These are phyloP conservation scores for Lepidostoma basale DNA, from an alignment of 1,140 invertebrate genomes.

Conservation along the genomic window DNA sequence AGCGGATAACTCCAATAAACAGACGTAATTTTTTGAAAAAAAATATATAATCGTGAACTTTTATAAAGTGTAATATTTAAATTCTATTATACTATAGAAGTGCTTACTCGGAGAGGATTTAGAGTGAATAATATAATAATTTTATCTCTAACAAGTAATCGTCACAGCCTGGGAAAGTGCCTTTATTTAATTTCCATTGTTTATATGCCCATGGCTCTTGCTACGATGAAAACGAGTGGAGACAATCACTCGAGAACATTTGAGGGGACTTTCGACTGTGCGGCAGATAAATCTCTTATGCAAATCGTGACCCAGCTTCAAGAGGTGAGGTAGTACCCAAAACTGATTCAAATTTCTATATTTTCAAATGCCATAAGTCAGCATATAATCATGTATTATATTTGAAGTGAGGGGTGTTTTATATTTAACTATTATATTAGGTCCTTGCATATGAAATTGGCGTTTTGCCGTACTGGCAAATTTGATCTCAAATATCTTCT, in stretches of 20 bases:
- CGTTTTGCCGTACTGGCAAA: no score
- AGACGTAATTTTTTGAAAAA: no score
- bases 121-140: conserved; percentile 32
- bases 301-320: neutral
- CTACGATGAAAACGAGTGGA: neutral
- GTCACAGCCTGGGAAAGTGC: neutral
- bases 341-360: neutral
- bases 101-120: neutral
- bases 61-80: no score
- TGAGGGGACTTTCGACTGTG: neutral
- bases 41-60: no score
- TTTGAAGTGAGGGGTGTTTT: no score
- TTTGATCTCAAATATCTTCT: no score
- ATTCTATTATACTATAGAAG: no score
- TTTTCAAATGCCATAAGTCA: no score
- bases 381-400: no score
- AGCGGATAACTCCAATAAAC: no score
- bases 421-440: no score
- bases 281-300: conserved; percentile 1
- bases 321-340: neutral
- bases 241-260: neutral
- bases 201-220: conserved; percentile 1
- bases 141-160: conserved; percentile 36
- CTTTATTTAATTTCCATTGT: conserved; percentile 31
- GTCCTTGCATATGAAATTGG: no score